phyloP scores from a whole-genome alignment of 30 jellyfish, hydroid and myxozoan species.

The Aurelia sp. region DNA sequence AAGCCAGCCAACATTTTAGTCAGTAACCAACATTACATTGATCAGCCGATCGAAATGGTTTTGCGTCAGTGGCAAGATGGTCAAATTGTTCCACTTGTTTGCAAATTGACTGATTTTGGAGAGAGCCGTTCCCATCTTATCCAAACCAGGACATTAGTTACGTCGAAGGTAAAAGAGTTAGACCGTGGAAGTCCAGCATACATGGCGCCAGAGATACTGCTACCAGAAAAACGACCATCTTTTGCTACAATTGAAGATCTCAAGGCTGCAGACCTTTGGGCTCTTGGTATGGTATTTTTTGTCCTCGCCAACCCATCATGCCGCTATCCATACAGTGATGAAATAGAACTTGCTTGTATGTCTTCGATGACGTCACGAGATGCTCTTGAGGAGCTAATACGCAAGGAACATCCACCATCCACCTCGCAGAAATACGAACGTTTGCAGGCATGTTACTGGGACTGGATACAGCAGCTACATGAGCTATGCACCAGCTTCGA shows the following conservation, averaged over 20 bases:
- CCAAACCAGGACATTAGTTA: neutral
- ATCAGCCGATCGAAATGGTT: neutral
- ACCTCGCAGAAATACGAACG: neutral
- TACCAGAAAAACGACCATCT: conserved; percentile 1
- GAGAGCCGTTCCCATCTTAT: conserved; percentile 13
- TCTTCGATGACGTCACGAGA: conserved; percentile 5
- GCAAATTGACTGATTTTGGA: conserved; percentile 38
- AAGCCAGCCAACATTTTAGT: conserved; percentile 7
- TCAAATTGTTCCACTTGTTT: neutral
- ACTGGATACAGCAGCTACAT: conserved; percentile 18
- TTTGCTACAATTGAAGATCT: neutral
- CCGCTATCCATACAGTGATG: conserved; percentile 5
- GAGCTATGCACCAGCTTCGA: conserved; percentile 14
- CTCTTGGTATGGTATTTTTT: conserved; percentile 22
- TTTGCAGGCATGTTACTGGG: conserved; percentile 32
- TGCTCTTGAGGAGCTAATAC: conserved; percentile 13
- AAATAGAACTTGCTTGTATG: neutral
- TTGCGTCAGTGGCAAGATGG: neutral
- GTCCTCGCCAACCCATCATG: neutral
- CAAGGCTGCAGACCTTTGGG: conserved; percentile 25
- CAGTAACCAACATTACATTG: neutral
- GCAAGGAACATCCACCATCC: conserved; percentile 10
- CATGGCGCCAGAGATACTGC: conserved; percentile 20
- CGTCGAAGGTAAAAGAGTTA: neutral
- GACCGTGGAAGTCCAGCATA: conserved; percentile 15